phyloP scores from a whole-genome alignment of 1,140 invertebrate genomes.

The Cotesia typhae region DNA sequence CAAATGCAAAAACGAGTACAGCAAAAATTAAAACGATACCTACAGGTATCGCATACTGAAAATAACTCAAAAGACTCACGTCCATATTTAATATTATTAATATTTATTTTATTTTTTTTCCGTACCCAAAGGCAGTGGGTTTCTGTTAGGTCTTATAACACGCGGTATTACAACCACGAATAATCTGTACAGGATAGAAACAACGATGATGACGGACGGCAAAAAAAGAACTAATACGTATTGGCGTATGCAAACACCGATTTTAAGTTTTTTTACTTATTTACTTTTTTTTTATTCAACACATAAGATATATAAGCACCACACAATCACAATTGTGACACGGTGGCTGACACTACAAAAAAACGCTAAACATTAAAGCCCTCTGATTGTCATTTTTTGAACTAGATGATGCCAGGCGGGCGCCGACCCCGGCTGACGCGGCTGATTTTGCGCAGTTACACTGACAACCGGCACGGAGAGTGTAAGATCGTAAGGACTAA shows the following conservation, averaged over 20 bases:
- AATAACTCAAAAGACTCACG: slow-evolving; percentile 57
- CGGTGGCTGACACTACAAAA: slow-evolving; percentile 22
- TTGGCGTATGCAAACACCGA: slow-evolving; percentile 21
- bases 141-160: slow-evolving; percentile 3
- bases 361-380: slow-evolving; percentile 39
- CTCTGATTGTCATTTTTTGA: slow-evolving; percentile 5
- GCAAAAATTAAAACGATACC: slow-evolving; percentile 73
- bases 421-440: slow-evolving; percentile 52
- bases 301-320: slow-evolving; percentile 7
- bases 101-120: slow-evolving; percentile 12
- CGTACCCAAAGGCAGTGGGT: not conserved
- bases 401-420: slow-evolving; percentile 48
- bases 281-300: too few relatives aligned
- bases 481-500: too few relatives aligned
- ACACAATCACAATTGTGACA: slow-evolving; percentile 34
- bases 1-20: slow-evolving; percentile 75
- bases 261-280: not conserved
- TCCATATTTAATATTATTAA: slow-evolving; percentile 47
- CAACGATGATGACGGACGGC: slow-evolving; percentile 39
- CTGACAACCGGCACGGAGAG: too few relatives aligned
- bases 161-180: slow-evolving; percentile 18
- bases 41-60: slow-evolving; percentile 72
- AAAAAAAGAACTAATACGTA: slow-evolving; percentile 27
- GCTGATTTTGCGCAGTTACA: slow-evolving; percentile 35
- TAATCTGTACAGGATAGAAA: slow-evolving; percentile 15